Evolutionary conservation across 1,140 invertebrate genomes (phyloP).

Genomic region (Pteromalus puparum): DNA sequence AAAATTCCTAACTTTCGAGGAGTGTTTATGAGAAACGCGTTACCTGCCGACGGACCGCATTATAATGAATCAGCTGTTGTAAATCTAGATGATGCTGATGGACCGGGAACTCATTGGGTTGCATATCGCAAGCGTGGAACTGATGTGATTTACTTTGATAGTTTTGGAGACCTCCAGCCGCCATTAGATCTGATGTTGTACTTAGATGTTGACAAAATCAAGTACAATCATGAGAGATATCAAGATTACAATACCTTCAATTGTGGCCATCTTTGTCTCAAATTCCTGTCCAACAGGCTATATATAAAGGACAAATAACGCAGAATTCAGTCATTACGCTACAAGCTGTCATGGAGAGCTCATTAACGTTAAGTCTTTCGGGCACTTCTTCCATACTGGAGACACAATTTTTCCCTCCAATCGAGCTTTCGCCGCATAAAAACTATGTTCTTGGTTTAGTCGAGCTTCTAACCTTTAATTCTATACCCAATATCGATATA

Average conservation of each 20-base stretch:
- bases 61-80: constrained; percentile 60
- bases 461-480: not conserved
- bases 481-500: not conserved
- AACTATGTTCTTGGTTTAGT: not conserved
- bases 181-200: constrained; percentile 59
- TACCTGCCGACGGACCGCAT: constrained; percentile 55
- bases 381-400: too few relatives aligned
- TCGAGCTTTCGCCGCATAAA: too few relatives aligned
- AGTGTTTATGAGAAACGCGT: constrained; percentile 59
- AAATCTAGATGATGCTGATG: constrained; percentile 60
- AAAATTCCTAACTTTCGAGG: constrained; percentile 62
- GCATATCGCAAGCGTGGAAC: constrained; percentile 60
- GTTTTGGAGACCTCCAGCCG: constrained; percentile 62
- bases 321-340: too few relatives aligned
- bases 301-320: too few relatives aligned
- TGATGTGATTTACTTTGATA: constrained; percentile 61
- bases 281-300: too few relatives aligned
- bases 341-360: not conserved
- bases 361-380: not conserved
- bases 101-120: constrained; percentile 63
- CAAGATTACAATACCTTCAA: constrained; percentile 53
- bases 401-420: too few relatives aligned
- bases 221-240: constrained; percentile 11
- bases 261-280: constrained; percentile 57
- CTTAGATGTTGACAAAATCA: constrained; percentile 48